Evolutionary conservation across 1,140 invertebrate species (phyloP).

Genomic region (Megalonaias nervosa): DNA sequence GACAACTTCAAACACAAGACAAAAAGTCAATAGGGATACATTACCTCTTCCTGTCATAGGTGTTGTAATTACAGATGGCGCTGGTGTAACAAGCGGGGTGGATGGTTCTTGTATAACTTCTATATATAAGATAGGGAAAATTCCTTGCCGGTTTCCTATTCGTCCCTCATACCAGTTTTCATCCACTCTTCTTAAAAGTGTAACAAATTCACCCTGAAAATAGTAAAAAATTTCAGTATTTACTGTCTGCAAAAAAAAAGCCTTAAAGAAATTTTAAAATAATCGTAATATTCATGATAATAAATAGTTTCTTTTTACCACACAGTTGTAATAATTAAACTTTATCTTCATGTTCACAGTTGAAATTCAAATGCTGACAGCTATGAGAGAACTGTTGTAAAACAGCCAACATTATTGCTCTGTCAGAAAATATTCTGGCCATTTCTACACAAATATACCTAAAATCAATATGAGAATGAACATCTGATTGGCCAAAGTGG

Average conservation of each 20-base stretch:
- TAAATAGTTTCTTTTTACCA: neutral
- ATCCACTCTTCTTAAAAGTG: constrained; percentile 76
- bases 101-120: constrained; percentile 75
- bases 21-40: neutral
- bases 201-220: constrained; percentile 75
- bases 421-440: too few species aligned
- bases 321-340: too few species aligned
- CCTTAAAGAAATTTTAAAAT: neutral
- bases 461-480: too few species aligned
- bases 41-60: constrained; percentile 65
- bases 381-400: too few species aligned
- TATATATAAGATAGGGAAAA: constrained; percentile 79
- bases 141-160: constrained; percentile 75
- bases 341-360: too few species aligned
- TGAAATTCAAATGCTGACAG: too few species aligned
- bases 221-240: neutral
- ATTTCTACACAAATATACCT: too few species aligned
- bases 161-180: constrained; percentile 79
- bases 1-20: too few species aligned
- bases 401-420: too few species aligned
- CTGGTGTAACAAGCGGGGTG: constrained; percentile 67
- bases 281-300: neutral
- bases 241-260: too few species aligned
- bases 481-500: too few species aligned
- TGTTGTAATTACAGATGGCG: constrained; percentile 67